Evolutionary conservation across 1,140 invertebrate genomes (phyloP).

Genomic region (Eueides isabella): DNA sequence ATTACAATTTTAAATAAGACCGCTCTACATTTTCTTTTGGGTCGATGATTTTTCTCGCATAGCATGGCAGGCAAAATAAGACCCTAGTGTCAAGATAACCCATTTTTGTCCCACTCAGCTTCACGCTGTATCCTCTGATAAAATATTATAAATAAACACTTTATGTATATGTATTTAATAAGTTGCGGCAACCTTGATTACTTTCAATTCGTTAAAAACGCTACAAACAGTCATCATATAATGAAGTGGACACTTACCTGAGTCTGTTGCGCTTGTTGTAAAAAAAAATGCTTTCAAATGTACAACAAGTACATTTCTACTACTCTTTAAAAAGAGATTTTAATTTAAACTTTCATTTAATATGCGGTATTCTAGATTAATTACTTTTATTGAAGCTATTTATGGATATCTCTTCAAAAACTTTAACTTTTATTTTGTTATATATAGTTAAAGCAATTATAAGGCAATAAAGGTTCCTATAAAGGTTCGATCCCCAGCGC

Average conservation of each 20-base stretch:
- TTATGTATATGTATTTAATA: not conserved
- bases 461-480: no score
- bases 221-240: not conserved
- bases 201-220: slow-evolving; percentile 4
- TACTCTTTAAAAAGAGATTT: not conserved
- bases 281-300: slow-evolving; percentile 10
- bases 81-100: no score
- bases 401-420: not conserved
- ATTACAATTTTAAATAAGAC: no score
- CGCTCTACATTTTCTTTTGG: no score
- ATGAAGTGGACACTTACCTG: not conserved
- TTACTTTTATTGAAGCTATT: slow-evolving; percentile 16
- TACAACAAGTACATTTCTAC: slow-evolving; percentile 4
- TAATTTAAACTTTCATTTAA: slow-evolving; percentile 1
- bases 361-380: not conserved
- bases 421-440: not conserved
- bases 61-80: no score
- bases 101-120: no score
- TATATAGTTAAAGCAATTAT: not conserved
- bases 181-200: not conserved
- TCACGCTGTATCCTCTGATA: no score
- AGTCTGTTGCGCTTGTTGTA: slow-evolving; percentile 13
- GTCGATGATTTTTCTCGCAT: no score
- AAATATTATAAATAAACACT: not conserved
- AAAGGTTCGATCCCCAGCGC: no score